A percentile compares a stretch with the other conserved stretches of the same genome.
Conservation (phyloP, 2,888 invertebrate species). For the Piscicola geometra region DNA sequence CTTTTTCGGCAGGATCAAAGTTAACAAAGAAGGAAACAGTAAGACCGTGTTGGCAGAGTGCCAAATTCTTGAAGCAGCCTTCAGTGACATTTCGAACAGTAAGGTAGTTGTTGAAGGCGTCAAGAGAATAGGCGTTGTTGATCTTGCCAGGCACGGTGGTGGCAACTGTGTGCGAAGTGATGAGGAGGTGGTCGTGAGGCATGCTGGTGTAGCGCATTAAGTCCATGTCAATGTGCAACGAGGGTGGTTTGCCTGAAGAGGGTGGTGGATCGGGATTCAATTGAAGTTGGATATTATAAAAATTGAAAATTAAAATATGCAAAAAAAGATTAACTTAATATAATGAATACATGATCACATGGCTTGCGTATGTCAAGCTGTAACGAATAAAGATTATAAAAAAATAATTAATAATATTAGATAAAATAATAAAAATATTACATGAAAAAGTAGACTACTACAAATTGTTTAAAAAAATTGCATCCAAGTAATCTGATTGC, state of each 20-base stretch:
- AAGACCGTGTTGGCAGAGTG: slow-evolving; percentile 48
- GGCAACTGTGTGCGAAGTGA: slow-evolving; percentile 45
- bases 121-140: slow-evolving; percentile 48
- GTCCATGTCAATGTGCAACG: slow-evolving; percentile 30
- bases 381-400: no score
- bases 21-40: slow-evolving; percentile 51
- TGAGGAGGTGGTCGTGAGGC: slow-evolving; percentile 42
- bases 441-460: background rate
- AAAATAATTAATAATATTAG: no score
- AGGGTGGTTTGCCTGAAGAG: slow-evolving; percentile 18
- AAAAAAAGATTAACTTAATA: no score
- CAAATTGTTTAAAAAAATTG: background rate
- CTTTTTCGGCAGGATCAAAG: slow-evolving; percentile 39
- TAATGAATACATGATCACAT: no score
- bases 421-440: no score
- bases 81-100: slow-evolving; percentile 47
- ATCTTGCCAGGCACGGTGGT: slow-evolving; percentile 47
- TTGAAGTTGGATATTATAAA: no score
- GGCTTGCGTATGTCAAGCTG: no score
- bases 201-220: slow-evolving; percentile 39
- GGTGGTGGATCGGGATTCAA: background rate
- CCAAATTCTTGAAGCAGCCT: slow-evolving; percentile 50
- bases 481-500: background rate
- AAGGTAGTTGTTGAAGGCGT: slow-evolving; percentile 49
- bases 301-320: no score